Evolutionary conservation across 2,797 vertebrate species (phyloP), one percentile per base, ranked within the genome.

Genomic region (Cheirogaleus major): DNA sequence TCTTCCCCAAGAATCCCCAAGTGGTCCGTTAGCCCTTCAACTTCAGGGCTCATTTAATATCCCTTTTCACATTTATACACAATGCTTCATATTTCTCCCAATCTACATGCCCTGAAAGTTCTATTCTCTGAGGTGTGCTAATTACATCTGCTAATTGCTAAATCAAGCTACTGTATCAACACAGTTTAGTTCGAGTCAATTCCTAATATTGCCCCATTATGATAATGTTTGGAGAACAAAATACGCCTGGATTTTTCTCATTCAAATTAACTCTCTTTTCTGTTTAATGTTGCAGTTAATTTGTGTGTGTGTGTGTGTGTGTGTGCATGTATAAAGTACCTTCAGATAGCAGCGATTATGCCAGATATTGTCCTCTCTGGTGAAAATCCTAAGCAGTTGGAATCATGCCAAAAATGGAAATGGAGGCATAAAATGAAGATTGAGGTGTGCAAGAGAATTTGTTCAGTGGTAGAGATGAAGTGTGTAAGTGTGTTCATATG

Each of bases 91-190:
- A 52, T 97, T 98, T 98, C 96, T 95, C 79, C 80, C 96, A 81
- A 81, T 97, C 97, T 96, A 15, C 94, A 73, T 72, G 90, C 97
- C 97, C 91, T 83, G 98, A 94, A 94, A 97, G 82, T 75, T 95
- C 93, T 98, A 81, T 97, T 98, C 98, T 97, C 97, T 61, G 72
- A 97, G 96, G 96, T 97, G 63, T 97, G 50, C 91, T 97, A 98
- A 98, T 98, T 98, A 97, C 80, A 95, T 95, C 86, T 63, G 45
- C 94, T 98, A 98, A 98, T 98, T 98, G 97, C 93, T 96, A 97
- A 98, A 98, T 98, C 98, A 98, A 95, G 95, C 96, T 97, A 89
- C 91, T 98, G 97, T 97, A 97, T 97, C 97, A 98, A 98, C 95
- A 97, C 87, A 83, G 96, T 98, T 98, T 98, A 98, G 98, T 98